These are phyloP conservation scores for Heliconius hermathena DNA, from an alignment of 1,140 invertebrate species.

Conservation along the genomic window DNA sequence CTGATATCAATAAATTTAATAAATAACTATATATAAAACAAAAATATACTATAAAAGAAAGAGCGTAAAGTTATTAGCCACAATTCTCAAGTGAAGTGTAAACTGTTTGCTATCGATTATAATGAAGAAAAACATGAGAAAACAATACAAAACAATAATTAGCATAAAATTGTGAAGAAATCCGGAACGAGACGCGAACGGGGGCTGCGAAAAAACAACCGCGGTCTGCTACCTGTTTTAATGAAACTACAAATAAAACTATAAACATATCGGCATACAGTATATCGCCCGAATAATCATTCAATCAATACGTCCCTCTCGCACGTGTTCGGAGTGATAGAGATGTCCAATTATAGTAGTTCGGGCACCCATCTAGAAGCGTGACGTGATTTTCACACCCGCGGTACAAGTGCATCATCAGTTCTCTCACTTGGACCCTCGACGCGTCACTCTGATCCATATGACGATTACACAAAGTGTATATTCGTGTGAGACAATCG, in stretches of 20 bases:
- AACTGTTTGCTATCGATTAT: conserved; percentile 38
- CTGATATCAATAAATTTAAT: neutral
- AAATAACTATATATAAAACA: neutral
- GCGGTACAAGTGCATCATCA: conserved; percentile 34
- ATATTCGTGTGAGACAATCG: conserved; percentile 17
- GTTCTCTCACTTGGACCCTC: conserved; percentile 24
- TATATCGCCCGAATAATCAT: conserved; percentile 48
- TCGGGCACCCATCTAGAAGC: conserved; percentile 38
- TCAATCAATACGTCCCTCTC: conserved; percentile 44
- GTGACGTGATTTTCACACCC: conserved; percentile 50
- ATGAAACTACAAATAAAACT: conserved; percentile 50
- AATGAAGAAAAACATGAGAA: conserved; percentile 31
- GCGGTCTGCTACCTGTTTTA: conserved; percentile 48
- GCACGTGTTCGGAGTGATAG: conserved; percentile 24
- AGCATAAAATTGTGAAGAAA: conserved; percentile 36
- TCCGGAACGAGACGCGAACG: conserved; percentile 28
- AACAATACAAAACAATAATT: conserved; percentile 32
- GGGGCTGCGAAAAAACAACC: conserved; percentile 40
- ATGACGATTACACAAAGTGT: conserved; percentile 15
- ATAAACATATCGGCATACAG: conserved; percentile 47
- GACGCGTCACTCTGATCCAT: conserved; percentile 23
- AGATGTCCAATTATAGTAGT: conserved; percentile 38
- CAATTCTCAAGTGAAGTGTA: conserved; percentile 36
- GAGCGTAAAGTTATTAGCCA: conserved; percentile 29
- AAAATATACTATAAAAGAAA: conserved; percentile 17